Evolutionary conservation across 2,797 vertebrate genomes (phyloP).

Genomic region (Platyrinchus mystaceus): DNA sequence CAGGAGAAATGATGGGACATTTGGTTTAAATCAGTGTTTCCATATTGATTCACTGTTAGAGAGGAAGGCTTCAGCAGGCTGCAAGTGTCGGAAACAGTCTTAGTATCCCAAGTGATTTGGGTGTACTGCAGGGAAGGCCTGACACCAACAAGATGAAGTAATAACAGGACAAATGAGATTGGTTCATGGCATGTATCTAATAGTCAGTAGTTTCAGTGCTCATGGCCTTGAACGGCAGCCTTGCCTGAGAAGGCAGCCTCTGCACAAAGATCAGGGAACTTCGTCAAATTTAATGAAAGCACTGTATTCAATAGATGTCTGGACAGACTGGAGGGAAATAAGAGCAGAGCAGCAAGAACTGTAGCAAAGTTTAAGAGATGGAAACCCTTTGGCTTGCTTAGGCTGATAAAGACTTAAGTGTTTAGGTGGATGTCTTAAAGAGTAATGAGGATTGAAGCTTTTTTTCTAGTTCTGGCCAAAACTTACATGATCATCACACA

Average conservation of each 20-base stretch:
- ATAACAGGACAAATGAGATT: neutral
- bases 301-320: neutral
- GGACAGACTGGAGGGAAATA: neutral
- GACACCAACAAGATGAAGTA: neutral
- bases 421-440: neutral
- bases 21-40: neutral
- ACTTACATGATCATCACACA: neutral
- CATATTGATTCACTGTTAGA: neutral
- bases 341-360: neutral
- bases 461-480: neutral
- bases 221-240: rapidly evolving
- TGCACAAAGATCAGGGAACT: neutral
- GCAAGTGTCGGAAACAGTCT: neutral
- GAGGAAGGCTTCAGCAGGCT: neutral
- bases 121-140: neutral
- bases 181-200: neutral
- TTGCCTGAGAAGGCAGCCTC: neutral
- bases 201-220: neutral
- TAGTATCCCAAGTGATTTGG: neutral
- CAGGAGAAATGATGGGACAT: neutral
- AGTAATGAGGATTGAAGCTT: rapidly evolving
- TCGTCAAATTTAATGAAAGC: neutral
- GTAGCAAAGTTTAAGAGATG: neutral
- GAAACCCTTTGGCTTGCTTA: neutral
- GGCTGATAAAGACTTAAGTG: neutral